phyloP scores from a whole-genome alignment of 2,888 invertebrate genomes.

The Limnephilus auricula region DNA sequence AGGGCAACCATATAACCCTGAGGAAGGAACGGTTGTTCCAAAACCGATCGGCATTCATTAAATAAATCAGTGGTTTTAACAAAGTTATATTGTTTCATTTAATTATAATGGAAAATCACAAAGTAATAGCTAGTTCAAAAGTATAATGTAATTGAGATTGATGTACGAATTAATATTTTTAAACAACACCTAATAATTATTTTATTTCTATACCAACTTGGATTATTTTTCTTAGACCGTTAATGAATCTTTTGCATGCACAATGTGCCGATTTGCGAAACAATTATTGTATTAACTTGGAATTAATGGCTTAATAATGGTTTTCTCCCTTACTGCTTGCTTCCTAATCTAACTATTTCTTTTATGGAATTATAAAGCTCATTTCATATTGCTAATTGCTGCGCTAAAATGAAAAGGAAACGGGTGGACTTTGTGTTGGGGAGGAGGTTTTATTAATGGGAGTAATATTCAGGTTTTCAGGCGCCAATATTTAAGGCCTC shows the following conservation, averaged over 20 bases:
- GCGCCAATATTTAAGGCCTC: slow-evolving; percentile 21
- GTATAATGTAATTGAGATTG: too few species aligned
- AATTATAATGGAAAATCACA: too few species aligned
- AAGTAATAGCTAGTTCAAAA: too few species aligned
- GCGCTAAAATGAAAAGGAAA: slow-evolving; percentile 20
- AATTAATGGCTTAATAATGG: neutral
- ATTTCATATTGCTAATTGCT: slow-evolving; percentile 65
- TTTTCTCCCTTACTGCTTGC: neutral
- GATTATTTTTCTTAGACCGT: neutral
- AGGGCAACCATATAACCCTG: too few species aligned
- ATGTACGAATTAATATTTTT: neutral
- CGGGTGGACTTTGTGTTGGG: neutral
- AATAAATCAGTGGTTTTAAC: too few species aligned
- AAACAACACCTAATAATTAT: neutral
- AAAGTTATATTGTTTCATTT: too few species aligned
- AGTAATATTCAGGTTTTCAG: slow-evolving; percentile 11
- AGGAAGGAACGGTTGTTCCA: too few species aligned
- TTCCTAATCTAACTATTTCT: neutral
- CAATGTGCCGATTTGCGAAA: neutral
- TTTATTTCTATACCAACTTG: neutral
- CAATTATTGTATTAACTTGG: neutral
- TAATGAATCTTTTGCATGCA: neutral
- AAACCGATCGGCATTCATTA: too few species aligned
- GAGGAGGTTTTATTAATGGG: slow-evolving; percentile 1
- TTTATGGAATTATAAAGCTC: slow-evolving; percentile 6